These are phyloP conservation scores for Microcebus murinus DNA, from an alignment of 2,113 vertebrate genomes.

Conservation along the genomic window DNA sequence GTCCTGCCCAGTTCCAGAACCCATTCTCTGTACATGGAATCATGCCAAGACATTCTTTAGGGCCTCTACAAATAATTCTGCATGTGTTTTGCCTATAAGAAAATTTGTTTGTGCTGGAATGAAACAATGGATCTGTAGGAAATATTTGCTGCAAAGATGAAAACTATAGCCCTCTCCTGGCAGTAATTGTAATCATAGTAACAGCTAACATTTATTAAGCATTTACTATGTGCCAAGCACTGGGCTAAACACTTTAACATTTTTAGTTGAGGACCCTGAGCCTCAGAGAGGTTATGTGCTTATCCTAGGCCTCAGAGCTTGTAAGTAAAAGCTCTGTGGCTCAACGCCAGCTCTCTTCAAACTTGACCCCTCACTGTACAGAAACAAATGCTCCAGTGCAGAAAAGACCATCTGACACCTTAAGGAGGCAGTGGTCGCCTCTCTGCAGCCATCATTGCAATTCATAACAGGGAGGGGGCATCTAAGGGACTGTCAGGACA, in stretches of 20 bases:
- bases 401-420: background rate
- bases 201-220: background rate
- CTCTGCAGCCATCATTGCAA: background rate
- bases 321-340: background rate
- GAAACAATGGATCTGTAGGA: background rate
- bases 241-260: background rate
- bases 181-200: background rate
- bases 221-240: background rate
- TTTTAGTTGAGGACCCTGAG: conserved; percentile 12
- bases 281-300: background rate
- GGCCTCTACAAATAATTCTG: background rate
- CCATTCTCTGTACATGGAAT: background rate
- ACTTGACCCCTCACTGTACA: background rate
- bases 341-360: background rate
- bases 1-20: background rate
- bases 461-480: background rate
- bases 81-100: background rate
- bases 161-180: background rate
- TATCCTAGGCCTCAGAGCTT: background rate
- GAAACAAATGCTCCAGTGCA: background rate
- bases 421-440: background rate
- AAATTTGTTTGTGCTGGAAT: background rate
- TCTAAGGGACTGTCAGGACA: background rate
- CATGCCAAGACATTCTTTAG: conserved; percentile 45
- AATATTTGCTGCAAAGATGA: background rate